Conservation (phyloP, 2,113 vertebrate genomes). For the Mus pahari region DNA sequence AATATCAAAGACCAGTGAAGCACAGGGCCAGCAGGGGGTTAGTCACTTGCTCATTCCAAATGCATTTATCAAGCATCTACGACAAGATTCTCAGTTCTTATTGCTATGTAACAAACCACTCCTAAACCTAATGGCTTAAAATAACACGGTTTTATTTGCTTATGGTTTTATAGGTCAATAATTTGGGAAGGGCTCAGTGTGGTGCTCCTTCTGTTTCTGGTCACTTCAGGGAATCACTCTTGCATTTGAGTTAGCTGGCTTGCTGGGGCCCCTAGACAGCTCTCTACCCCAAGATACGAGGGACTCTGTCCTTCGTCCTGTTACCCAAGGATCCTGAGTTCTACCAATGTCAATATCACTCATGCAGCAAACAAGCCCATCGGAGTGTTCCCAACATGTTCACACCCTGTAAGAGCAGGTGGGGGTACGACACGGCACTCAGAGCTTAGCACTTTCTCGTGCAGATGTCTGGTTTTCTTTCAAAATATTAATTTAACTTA, state of each 20-base stretch:
- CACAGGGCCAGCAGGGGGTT: not conserved
- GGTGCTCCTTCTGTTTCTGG: slow-evolving; percentile 7
- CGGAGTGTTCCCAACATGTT: not conserved
- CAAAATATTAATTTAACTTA: not conserved
- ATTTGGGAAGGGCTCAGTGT: slow-evolving; percentile 10
- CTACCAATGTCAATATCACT: not conserved
- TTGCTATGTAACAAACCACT: not conserved
- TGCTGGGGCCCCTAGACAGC: not conserved
- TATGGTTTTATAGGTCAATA: not conserved
- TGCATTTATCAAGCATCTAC: not conserved
- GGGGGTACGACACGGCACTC: not conserved
- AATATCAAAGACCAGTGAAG: not conserved
- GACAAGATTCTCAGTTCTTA: not conserved
- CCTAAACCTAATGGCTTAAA: not conserved
- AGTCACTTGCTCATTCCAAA: not conserved
- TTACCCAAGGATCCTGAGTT: not conserved
- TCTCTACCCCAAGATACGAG: not conserved
- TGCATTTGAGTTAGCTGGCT: not conserved
- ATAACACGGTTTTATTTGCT: slow-evolving; percentile 2
- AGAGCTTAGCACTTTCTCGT: not conserved
- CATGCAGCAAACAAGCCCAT: not conserved
- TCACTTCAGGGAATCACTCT: not conserved
- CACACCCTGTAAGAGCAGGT: not conserved
- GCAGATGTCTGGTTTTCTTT: not conserved
- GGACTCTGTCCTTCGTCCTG: not conserved